Conservation (phyloP, 2,888 invertebrate species). For the Melangyna quadrimaculata region DNA sequence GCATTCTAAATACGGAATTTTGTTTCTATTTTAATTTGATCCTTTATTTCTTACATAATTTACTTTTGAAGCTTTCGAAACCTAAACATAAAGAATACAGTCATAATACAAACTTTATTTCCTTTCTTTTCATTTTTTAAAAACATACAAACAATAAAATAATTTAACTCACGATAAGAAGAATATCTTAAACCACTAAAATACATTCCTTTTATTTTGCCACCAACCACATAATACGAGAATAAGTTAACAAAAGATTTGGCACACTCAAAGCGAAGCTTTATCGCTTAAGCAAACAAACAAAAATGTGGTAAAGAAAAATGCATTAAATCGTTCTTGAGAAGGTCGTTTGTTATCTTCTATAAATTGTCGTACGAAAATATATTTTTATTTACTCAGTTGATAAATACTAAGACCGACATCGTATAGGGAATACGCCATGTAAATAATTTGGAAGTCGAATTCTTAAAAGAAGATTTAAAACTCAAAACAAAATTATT, state of each 20-base stretch:
- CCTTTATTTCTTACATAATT: too few relatives aligned
- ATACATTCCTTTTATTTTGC: background rate
- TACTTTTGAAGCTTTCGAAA: too few relatives aligned
- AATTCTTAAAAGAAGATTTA: too few relatives aligned
- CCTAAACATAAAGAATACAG: too few relatives aligned
- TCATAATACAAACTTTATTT: too few relatives aligned
- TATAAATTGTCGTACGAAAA: constrained; percentile 21
- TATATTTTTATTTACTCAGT: constrained; percentile 25
- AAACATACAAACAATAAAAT: background rate
- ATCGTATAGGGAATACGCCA: background rate
- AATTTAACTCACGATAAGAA: background rate
- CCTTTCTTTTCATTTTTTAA: too few relatives aligned
- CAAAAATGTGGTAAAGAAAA: constrained; percentile 37
- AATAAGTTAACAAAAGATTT: background rate
- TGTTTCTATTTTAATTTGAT: too few relatives aligned
- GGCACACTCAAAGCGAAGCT: background rate
- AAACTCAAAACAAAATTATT: too few relatives aligned
- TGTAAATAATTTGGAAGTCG: too few relatives aligned
- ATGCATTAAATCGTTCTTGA: constrained; percentile 45
- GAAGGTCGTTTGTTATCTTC: constrained; percentile 64
- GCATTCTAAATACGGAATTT: too few relatives aligned
- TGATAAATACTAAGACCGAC: constrained; percentile 17
- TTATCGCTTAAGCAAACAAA: constrained; percentile 13
- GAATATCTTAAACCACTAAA: background rate
- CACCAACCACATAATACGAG: background rate